A percentile compares a stretch with the other conserved stretches of the same genome.
Conservation (phyloP, 2,888 invertebrate genomes). For the Mythimna pallens region DNA sequence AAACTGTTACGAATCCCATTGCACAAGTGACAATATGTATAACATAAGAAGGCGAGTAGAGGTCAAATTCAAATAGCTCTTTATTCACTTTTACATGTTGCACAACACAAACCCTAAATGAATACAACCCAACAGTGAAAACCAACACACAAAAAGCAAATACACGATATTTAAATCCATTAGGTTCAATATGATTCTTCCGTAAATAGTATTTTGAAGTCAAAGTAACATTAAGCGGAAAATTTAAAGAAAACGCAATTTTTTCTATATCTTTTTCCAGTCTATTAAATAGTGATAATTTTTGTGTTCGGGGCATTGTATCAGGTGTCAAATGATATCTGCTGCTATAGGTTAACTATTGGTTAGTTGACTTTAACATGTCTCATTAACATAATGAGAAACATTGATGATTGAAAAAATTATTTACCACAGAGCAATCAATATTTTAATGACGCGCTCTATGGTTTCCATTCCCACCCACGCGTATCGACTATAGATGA, state of each 20-base stretch:
- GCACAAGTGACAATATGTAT: not conserved
- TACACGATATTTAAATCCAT: not conserved
- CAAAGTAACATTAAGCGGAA: not conserved
- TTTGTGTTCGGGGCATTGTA: not conserved
- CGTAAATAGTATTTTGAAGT: slow-evolving; percentile 1
- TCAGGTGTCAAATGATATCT: not conserved
- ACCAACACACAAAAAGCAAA: not conserved
- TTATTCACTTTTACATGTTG: not conserved
- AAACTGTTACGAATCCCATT: slow-evolving; percentile 6
- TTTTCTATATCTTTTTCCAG: not conserved
- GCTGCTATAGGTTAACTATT: not conserved
- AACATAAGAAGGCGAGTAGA: not conserved
- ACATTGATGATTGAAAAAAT: not conserved
- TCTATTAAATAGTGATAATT: not conserved
- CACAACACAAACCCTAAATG: not conserved
- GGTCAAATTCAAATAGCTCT: not conserved
- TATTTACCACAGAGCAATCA: too few relatives aligned
- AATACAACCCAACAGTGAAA: not conserved
- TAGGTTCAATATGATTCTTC: not conserved
- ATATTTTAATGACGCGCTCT: too few relatives aligned
- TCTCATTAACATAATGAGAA: not conserved
- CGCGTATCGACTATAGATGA: too few relatives aligned
- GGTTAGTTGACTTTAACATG: not conserved
- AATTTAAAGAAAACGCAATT: not conserved
- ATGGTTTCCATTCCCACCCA: too few relatives aligned